phyloP scores from a whole-genome alignment of 2,888 invertebrate genomes.

The Megamerina dolium region DNA sequence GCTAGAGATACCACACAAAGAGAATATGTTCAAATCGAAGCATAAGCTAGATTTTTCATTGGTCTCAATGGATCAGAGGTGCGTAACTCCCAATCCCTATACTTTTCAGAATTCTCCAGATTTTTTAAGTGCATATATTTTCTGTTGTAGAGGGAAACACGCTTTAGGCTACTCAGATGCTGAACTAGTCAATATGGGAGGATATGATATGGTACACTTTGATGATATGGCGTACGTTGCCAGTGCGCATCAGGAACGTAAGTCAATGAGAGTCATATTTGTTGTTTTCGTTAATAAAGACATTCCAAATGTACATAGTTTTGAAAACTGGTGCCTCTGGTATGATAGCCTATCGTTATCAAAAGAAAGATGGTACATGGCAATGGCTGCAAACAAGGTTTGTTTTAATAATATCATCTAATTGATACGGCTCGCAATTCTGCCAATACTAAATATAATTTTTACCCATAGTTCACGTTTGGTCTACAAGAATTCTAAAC shows the following conservation, averaged over 20 bases:
- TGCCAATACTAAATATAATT: not conserved
- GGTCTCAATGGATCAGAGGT: constrained; percentile 96
- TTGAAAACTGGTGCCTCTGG: constrained; percentile 98
- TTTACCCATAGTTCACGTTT: constrained; percentile 67
- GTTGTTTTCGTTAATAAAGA: too few species aligned
- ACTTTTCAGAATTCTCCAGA: constrained; percentile 1
- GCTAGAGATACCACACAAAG: constrained; percentile 94
- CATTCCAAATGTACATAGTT: constrained; percentile 62
- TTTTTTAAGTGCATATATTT: constrained; percentile 26
- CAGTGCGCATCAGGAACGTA: constrained; percentile 98
- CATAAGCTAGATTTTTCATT: constrained; percentile 95
- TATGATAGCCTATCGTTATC: constrained; percentile 96
- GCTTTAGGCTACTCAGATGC: constrained; percentile 89
- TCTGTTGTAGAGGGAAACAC: constrained; percentile 73
- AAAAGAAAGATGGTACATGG: constrained; percentile 90
- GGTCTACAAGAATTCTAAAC: constrained; percentile 98
- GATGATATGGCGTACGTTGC: constrained; percentile 97
- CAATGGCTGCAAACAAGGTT: constrained; percentile 92
- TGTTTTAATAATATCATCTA: not conserved
- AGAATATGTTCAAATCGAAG: constrained; percentile 99
- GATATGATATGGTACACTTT: constrained; percentile 95
- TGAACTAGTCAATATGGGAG: constrained; percentile 87
- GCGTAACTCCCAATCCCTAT: constrained; percentile 9
- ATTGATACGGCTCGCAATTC: not conserved
- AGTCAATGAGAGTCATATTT: constrained; percentile 52